Base-by-base conservation (phyloP, 2,113 vertebrate species). In the Zootoca vivipara region DNA sequence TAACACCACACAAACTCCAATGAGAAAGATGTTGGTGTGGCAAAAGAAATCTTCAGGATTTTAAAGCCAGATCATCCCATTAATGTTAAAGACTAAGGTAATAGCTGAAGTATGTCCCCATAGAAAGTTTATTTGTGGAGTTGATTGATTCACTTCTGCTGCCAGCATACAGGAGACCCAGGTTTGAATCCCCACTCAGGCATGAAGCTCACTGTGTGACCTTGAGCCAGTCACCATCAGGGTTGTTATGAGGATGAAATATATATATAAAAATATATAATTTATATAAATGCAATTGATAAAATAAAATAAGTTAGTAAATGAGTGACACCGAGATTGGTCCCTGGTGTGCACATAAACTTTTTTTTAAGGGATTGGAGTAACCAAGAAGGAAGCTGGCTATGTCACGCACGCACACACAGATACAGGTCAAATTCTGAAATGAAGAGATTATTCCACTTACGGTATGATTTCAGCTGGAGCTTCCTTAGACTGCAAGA, bases 401-500 rank as follows among this genome's bases (percentile, higher is more conserved):
- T 38, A 90, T 28, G 22, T 40, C 56, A 85, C 0, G 7, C 85
- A 85, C 83, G 7, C 85, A 85, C 83, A 94, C 28, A 35, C 12
- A 85, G 56, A 30, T 30, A 18, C 15, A 28, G 22, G 69, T 30
- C 5, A 28, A 16, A 38, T 77, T 64, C 22, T 7, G 52, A n/a
- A 82, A 52, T 38, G 2, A 52, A 73, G 46, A 38, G 4, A 20
- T 10, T 2, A 78, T 92, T 1, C 0, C 86, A 96, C 98, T 98
- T 96, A 99, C 99, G 96, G 97, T 74, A 98, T 95, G 86, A 98
- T 97, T 93, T 96, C 98, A 10, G 95, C 86, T 56, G 96, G 91
- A 4, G 98, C 96, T 92, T 98, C 97, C 91, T 97, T 98, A 82
- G 97, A 96, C 90, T 99, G 98, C n/a, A 99, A 96, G 69, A 99